These are phyloP conservation scores for Tetragonula clypearis DNA, from an alignment of 1,140 invertebrate genomes.

Conservation along the genomic window DNA sequence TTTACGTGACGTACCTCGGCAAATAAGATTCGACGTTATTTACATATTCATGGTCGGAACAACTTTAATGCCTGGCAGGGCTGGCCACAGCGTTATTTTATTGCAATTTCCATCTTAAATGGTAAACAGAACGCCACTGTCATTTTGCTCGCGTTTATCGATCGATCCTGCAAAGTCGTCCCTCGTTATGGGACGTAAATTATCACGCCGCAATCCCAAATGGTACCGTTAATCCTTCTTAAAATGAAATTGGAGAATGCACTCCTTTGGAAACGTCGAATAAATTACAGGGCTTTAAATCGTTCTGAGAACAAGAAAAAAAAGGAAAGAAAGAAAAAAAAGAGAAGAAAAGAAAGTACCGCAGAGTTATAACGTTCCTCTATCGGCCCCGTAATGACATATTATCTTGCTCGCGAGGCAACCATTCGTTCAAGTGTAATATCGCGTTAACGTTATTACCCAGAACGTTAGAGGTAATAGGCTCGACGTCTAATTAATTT, in stretches of 20 bases:
- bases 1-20: not conserved
- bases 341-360: not conserved
- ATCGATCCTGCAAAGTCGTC: constrained; percentile 22
- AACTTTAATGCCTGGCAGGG: not conserved
- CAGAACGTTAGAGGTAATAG: not conserved
- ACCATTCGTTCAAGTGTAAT: not conserved
- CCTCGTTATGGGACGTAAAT: constrained; percentile 51
- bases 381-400: not conserved
- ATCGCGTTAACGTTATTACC: not conserved
- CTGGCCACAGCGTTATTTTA: not conserved
- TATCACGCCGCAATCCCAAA: constrained; percentile 51
- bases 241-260: constrained; percentile 54
- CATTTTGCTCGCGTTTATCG: constrained; percentile 27
- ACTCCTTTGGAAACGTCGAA: constrained; percentile 53
- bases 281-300: constrained; percentile 54
- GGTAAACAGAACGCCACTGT: constrained; percentile 18
- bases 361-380: constrained; percentile 13
- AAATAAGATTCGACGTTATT: constrained; percentile 15
- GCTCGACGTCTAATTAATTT: not conserved
- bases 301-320: not conserved
- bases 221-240: constrained; percentile 57
- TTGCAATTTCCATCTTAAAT: constrained; percentile 16
- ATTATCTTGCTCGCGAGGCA: not conserved
- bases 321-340: not conserved
- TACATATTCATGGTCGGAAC: constrained; percentile 24